These are phyloP conservation scores for Manis javanica DNA, from an alignment of 2,797 vertebrate species.

Conservation along the genomic window DNA sequence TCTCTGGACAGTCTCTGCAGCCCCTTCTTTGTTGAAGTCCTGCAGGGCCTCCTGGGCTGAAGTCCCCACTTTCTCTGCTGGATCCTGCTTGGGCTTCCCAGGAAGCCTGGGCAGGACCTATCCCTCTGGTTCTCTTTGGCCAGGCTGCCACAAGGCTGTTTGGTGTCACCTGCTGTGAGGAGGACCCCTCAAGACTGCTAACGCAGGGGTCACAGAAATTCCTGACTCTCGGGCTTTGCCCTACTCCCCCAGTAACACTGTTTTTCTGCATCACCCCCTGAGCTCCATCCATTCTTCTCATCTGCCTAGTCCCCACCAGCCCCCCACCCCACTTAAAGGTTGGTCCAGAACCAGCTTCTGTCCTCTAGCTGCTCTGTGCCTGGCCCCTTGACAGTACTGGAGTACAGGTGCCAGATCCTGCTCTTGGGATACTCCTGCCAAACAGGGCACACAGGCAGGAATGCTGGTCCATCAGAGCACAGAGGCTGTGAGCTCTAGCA, in stretches of 20 bases:
- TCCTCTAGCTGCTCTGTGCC: not conserved
- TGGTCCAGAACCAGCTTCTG: not conserved
- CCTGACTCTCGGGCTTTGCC: not conserved
- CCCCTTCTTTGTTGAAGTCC: not conserved
- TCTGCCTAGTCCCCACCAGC: not conserved
- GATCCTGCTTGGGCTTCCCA: not conserved
- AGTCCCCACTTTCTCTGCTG: not conserved
- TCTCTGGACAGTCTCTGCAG: not conserved
- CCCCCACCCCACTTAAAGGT: not conserved
- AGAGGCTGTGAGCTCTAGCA: not conserved
- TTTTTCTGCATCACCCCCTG: not conserved
- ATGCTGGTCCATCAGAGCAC: not conserved
- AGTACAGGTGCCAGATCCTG: not conserved
- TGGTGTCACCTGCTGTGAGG: not conserved
- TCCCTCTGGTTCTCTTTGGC: not conserved
- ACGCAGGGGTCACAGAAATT: not conserved
- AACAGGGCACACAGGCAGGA: not conserved
- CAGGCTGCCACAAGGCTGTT: not conserved
- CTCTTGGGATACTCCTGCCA: not conserved
- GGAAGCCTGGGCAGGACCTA: not conserved
- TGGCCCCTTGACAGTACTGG: rapidly evolving
- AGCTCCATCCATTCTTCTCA: not conserved
- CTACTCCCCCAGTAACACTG: not conserved
- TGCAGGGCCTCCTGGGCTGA: not conserved
- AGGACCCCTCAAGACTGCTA: not conserved